These are phyloP conservation scores for Andrena fulva DNA, from an alignment of 2,888 invertebrate species.

Conservation along the genomic window DNA sequence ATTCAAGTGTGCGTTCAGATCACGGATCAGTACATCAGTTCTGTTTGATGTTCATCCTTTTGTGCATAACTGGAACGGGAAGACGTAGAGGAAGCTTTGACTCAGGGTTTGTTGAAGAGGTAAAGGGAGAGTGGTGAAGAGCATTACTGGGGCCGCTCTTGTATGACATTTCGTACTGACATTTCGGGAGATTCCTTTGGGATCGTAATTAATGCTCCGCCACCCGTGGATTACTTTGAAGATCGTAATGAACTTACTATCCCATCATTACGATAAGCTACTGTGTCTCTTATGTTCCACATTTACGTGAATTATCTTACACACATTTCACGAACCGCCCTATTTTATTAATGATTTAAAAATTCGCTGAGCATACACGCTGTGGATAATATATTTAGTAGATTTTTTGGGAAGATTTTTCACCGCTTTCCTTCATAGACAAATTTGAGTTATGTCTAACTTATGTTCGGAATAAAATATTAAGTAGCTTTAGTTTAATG, in stretches of 20 bases:
- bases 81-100: conserved; percentile 53
- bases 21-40: conserved; percentile 33
- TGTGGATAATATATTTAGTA: not conserved
- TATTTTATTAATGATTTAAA: not conserved
- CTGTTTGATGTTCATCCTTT: conserved; percentile 62
- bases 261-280: conserved; percentile 62
- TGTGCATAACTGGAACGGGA: conserved; percentile 52
- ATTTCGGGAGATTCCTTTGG: conserved; percentile 70
- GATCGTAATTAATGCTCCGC: conserved; percentile 66
- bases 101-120: conserved; percentile 47
- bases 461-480: too few species aligned
- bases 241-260: conserved; percentile 73
- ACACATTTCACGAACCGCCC: conserved; percentile 38
- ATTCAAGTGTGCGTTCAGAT: conserved; percentile 27
- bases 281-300: conserved; percentile 31
- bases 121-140: conserved; percentile 39
- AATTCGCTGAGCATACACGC: not conserved
- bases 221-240: conserved; percentile 65
- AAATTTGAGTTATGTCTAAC: too few species aligned
- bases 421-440: too few species aligned
- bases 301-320: conserved; percentile 56
- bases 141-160: conserved; percentile 50
- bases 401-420: not conserved
- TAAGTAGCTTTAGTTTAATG: too few species aligned
- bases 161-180: conserved; percentile 76